phyloP scores from a whole-genome alignment of 2,888 invertebrate genomes.

The Tachina fera region DNA sequence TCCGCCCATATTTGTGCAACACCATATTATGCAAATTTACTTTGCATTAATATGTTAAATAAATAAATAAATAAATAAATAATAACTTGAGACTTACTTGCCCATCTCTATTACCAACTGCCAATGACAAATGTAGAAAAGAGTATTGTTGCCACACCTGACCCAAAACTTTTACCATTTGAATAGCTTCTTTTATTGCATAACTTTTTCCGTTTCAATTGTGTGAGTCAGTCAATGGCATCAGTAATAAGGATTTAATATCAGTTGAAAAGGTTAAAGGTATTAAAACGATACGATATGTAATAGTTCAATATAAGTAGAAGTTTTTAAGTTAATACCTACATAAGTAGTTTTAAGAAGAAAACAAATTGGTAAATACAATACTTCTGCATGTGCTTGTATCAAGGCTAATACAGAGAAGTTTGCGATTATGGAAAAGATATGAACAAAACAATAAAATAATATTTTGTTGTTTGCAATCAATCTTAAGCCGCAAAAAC shows the following conservation, averaged over 20 bases:
- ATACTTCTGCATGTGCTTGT: too few species aligned
- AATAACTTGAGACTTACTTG: background rate
- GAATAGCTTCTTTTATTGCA: slow-evolving; percentile 10
- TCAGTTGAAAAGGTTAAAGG: slow-evolving; percentile 22
- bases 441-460: background rate
- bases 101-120: background rate
- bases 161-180: slow-evolving; percentile 23
- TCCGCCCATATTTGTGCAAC: too few species aligned
- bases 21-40: too few species aligned
- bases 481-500: too few species aligned
- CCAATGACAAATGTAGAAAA: background rate
- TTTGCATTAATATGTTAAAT: too few species aligned
- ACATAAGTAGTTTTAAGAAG: background rate
- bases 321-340: slow-evolving; percentile 6
- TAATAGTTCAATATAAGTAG: background rate
- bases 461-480: too few species aligned
- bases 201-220: background rate
- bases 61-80: too few species aligned
- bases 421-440: too few species aligned
- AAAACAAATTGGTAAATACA: background rate
- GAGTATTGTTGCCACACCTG: slow-evolving; percentile 34
- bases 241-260: background rate
- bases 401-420: too few species aligned
- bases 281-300: slow-evolving; percentile 13
- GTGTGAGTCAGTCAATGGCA: background rate